Percentiles rank a stretch among this genome's conserved stretches.
Conservation (phyloP, 2,113 vertebrate species). For the Notiomystis cincta region DNA sequence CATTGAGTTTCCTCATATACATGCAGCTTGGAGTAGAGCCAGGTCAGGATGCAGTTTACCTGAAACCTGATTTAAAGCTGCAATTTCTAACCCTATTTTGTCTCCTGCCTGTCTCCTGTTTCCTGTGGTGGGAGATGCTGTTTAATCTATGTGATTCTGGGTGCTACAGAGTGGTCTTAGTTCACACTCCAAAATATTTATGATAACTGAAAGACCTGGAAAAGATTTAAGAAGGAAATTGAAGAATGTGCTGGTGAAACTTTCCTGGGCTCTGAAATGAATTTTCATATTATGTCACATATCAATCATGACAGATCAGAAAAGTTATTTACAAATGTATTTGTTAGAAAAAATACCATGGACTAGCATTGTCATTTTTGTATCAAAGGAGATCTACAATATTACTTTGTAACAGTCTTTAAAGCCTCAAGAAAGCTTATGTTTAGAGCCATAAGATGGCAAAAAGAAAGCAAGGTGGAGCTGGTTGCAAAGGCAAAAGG, state of each 20-base stretch:
- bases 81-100: neutral
- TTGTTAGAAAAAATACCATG: neutral
- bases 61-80: neutral
- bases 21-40: neutral
- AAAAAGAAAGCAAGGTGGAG: neutral
- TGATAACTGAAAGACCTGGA: neutral
- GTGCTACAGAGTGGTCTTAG: neutral
- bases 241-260: neutral
- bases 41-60: neutral
- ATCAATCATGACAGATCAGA: neutral
- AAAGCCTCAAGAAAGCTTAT: neutral
- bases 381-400: neutral
- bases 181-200: neutral
- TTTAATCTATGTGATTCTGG: neutral
- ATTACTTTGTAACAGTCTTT: neutral
- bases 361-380: neutral
- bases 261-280: neutral
- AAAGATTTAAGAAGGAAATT: neutral
- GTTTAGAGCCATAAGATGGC: neutral
- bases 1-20: rapidly evolving
- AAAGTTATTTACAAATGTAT: neutral
- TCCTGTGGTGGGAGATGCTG: neutral
- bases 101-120: neutral
- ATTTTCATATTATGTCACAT: neutral
- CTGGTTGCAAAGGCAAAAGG: neutral